These are phyloP conservation scores for Amyelois transitella DNA, from an alignment of 1,140 invertebrate species.

Conservation along the genomic window DNA sequence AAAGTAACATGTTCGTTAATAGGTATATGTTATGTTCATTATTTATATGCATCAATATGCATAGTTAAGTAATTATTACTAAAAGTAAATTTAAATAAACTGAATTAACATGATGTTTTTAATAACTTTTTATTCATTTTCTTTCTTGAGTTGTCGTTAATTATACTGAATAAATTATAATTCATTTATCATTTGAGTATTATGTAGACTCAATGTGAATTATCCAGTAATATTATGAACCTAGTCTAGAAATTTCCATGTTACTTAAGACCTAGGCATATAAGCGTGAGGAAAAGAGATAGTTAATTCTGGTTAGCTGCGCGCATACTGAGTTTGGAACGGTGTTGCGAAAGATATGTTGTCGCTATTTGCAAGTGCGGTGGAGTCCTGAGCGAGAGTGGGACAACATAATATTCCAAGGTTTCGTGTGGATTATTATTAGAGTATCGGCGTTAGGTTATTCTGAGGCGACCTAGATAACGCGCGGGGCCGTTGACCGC, in stretches of 20 bases:
- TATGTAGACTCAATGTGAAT: constrained; percentile 22
- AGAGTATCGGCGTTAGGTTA: constrained; percentile 73
- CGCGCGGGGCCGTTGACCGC: constrained; percentile 68
- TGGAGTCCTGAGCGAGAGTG: constrained; percentile 49
- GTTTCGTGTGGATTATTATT: constrained; percentile 67
- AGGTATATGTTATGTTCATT: no score
- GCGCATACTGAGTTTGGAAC: constrained; percentile 30
- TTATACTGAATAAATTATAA: no score
- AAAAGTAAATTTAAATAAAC: no score
- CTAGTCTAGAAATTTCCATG: constrained; percentile 38
- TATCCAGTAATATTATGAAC: constrained; percentile 11
- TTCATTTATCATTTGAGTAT: no score
- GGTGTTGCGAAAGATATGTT: constrained; percentile 52
- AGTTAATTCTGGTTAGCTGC: constrained; percentile 38
- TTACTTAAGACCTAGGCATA: constrained; percentile 32
- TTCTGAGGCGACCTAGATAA: constrained; percentile 72
- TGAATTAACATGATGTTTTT: no score
- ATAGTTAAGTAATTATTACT: no score
- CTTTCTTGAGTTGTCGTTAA: not conserved
- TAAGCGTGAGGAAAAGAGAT: constrained; percentile 56
- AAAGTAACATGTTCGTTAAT: no score
- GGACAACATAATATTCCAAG: constrained; percentile 60
- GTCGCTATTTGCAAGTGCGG: constrained; percentile 39
- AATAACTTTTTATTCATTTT: no score
- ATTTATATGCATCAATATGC: no score